These are phyloP conservation scores for Drosophila austrosaltans DNA, from an alignment of 2,888 invertebrate genomes.

Conservation along the genomic window DNA sequence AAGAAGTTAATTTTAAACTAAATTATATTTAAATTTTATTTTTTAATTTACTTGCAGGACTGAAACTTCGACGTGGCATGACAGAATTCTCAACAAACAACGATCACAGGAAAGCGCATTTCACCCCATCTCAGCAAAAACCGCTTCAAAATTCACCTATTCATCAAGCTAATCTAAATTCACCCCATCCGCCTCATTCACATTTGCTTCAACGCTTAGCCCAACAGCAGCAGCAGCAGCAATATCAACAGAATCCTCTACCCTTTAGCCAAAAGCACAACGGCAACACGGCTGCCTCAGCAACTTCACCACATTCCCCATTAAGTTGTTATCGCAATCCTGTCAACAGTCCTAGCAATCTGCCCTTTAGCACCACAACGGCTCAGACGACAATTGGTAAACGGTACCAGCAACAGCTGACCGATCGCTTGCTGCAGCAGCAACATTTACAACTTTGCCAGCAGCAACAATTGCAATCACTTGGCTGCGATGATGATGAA, in stretches of 20 bases:
- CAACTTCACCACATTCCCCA: conserved; percentile 75
- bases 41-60: conserved; percentile 73
- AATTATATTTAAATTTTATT: neutral
- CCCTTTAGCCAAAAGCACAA: conserved; percentile 56
- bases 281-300: conserved; percentile 68
- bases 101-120: conserved; percentile 82
- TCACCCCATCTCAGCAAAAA: conserved; percentile 72
- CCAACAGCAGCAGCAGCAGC: conserved; percentile 49
- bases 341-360: conserved; percentile 82
- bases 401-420: conserved; percentile 80
- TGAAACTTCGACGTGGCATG: conserved; percentile 84
- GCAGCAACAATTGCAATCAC: conserved; percentile 69
- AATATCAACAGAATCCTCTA: conserved; percentile 47
- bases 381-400: conserved; percentile 53
- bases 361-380: conserved; percentile 61
- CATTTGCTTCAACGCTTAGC: conserved; percentile 57
- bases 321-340: conserved; percentile 81
- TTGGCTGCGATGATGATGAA: conserved; percentile 38
- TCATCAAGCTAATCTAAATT: conserved; percentile 53
- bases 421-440: conserved; percentile 80
- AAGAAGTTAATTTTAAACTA: conserved; percentile 10
- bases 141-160: conserved; percentile 82
- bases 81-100: conserved; percentile 83
- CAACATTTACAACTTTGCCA: conserved; percentile 80
- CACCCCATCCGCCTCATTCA: conserved; percentile 67